Evolutionary conservation across 1,140 invertebrate genomes (phyloP), one percentile per base, ranked within the genome.

Genomic region (Drosophila melanica): DNA sequence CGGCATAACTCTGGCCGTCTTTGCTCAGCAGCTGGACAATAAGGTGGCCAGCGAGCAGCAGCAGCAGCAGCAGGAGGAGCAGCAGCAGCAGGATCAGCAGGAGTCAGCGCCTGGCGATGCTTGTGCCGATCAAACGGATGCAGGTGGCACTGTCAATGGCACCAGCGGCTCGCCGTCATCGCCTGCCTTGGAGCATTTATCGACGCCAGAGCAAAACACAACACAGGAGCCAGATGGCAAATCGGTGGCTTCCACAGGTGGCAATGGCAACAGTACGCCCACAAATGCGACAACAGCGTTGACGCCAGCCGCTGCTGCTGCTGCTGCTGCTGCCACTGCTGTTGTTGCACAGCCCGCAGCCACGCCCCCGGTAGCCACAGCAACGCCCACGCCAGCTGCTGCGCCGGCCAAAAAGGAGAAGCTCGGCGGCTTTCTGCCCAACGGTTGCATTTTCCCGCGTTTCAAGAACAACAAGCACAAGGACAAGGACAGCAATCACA

Each of bases 381-480:
- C 60, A 18, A 70, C 59, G 41, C 51, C 75, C 35, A 35, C 66
- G 16, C 50, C 68, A 45, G 54, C 79, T 45, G 59, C 82, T 45
- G 59, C 82, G 7, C 84, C 90, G 3, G 65, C 71, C 4, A 92
- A 92, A 67, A 92, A 92, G 59, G 91, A 92, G 41, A 92, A 92
- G 54, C 73, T 92, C 12, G 90, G 91, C 16, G 91, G 91, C 10
- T 92, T 92, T 58, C 71, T 92, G 73, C 91, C 91, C 54, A 92
- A 92, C 18, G 89, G 91, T 59, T 92, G 91, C 51, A 92, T 92
- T 58, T 92, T 92, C 75, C 90, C 91, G 71, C 89, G 91, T 37
- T 92, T 92, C 54, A 92, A 92, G 50, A 92, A 92, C 54, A 90
- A 92, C 68, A 92, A 91, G 65, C 73, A 92, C 72, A 92, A 92